Evolutionary conservation across 2,113 vertebrate genomes (phyloP), one percentile per base, ranked within the genome.

Genomic region (Calyptomena viridis): DNA sequence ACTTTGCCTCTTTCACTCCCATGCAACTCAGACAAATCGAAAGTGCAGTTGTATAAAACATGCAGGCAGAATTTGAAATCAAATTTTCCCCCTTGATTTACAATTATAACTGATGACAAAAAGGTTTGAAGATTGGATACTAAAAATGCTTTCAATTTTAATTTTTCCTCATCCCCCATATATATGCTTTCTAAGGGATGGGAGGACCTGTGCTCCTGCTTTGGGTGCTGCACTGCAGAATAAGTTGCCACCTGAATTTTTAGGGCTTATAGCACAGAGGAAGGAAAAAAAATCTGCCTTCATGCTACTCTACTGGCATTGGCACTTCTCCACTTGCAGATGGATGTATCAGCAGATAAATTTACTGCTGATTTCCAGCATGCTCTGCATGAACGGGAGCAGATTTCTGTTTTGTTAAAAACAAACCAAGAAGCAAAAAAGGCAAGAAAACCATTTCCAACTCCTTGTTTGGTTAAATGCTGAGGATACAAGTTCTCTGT

Each of bases 381-480:
- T 3, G 28, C 58, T 68, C 80, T 72, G 83, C 20, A 1, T 6
- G 40, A 84, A 62, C 1, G 0, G 44, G 50, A 81, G n/a, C 46
- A n/a, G n/a, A 3, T 77, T 90, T 90, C 89, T 89, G 52, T 82
- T 89, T 71, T 37, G 47, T 53, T 76, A 69, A 87, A 64, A 90
- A 33, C 64, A 84, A 80, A 69, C 9, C 33, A 30, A 90, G 42
- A 62, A 81, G 59, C 44, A 35, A 55, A 93, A 93, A 82, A 87
- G 17, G 33, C 63, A 78, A 81, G 86, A 59, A 83, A 94, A 90
- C 56, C 20, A 62, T 87, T 93, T 87, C 64, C 49, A 75, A 2
- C 50, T 72, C 66, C 66, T 35, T 3, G 3, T 76, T 91, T 33
- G 52, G 60, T 35, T 56, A 81, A 94, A 64, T 15, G 56, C 49